Base-by-base conservation (phyloP, 2,888 invertebrate species). In the Lasioglossum pauxillum region DNA sequence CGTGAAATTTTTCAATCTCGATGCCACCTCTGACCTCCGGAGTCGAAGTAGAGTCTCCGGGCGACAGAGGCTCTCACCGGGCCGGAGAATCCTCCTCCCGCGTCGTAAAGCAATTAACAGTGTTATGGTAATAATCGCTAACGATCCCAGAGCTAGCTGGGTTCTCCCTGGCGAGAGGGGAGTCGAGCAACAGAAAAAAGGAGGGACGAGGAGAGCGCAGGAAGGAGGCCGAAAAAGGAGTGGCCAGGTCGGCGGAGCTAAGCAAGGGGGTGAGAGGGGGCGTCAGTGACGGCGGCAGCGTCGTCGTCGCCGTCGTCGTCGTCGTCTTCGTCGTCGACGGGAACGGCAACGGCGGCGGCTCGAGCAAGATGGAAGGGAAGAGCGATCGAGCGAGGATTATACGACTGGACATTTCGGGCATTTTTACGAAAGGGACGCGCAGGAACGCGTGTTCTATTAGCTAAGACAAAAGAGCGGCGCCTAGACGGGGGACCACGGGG, bases 391-490 rank as follows among this genome's bases (percentile, higher is more conserved):
- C 93, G 93, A 92, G 92, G 88, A 91, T 94, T 94, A 95, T 94
- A 91, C 92, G 94, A 94, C 91, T 93, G 94, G 94, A 94, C 94
- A 94, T 95, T 94, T 94, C 92, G 92, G 92, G 91, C 92, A 94
- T 94, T 93, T 93, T 93, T 93, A 93, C 93, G 91, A 93, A 94
- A 94, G 93, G 93, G 93, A 93, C 93, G 93, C 92, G 91, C 90
- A 93, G 93, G 93, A 95, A 95, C 95, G 94, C 94, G 94, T 95
- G 95, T 95, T 95, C 94, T 94, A 95, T 95, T 94, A 94, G 94
- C 93, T 94, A 94, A 95, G 94, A 95, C 95, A 95, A 95, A 95
- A 95, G 95, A 94, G 94, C 94, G 95, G 94, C 95, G 95, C 95
- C 94, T 95, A 95, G 94, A 92, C 93, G 92, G 93, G 80, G 75